These are phyloP conservation scores for Dicyrtomina minuta DNA, from an alignment of 2,888 invertebrate species.

Conservation along the genomic window DNA sequence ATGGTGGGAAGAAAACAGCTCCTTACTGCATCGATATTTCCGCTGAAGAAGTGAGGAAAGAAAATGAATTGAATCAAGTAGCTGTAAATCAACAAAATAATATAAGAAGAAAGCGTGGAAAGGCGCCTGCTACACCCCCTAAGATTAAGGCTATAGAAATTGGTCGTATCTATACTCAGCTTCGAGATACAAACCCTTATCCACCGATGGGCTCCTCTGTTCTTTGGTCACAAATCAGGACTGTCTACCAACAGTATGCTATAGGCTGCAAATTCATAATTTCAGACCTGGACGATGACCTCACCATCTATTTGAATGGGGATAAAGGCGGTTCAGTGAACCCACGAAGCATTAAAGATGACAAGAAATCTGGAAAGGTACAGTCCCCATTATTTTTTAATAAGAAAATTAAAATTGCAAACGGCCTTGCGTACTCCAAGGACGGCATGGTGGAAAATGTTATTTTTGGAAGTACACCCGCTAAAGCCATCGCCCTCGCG, in stretches of 20 bases:
- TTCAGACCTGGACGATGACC: neutral
- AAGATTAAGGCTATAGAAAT: no score
- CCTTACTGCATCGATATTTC: neutral
- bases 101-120: no score
- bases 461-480: neutral
- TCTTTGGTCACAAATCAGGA: slow-evolving; percentile 9
- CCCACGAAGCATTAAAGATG: neutral
- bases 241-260: neutral
- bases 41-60: neutral
- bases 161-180: no score
- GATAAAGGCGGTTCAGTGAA: no score
- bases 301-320: neutral
- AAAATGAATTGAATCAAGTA: neutral
- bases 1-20: neutral
- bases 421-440: slow-evolving; percentile 2
- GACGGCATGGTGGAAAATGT: slow-evolving; percentile 1
- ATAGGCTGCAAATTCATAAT: slow-evolving; percentile 18
- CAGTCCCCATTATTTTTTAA: neutral
- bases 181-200: slow-evolving; percentile 1
- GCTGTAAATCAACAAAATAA: neutral
- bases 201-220: slow-evolving; percentile 8
- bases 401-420: neutral
- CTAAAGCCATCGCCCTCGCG: neutral
- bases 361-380: neutral
- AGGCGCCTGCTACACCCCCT: no score